Evolutionary conservation across 1,140 invertebrate genomes (phyloP).

Genomic region (Procambarus clarkii): DNA sequence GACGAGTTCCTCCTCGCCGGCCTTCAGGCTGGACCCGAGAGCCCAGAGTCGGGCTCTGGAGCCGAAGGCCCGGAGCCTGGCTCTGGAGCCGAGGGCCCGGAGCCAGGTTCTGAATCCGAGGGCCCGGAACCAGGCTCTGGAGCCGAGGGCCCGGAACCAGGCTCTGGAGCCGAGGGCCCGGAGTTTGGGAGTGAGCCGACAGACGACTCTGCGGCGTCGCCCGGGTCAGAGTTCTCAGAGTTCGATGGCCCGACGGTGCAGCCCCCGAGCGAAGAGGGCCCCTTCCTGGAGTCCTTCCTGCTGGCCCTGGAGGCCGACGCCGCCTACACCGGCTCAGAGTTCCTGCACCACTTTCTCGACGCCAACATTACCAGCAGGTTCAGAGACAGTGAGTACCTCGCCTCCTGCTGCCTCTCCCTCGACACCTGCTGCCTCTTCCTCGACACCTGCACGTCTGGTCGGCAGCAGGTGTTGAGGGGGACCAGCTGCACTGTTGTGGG

Average conservation of each 20-base stretch:
- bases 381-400: slow-evolving; percentile 76
- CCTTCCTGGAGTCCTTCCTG: slow-evolving; percentile 54
- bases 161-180: too few relatives aligned
- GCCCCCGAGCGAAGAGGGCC: not conserved
- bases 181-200: not conserved
- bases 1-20: not conserved
- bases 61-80: too few relatives aligned
- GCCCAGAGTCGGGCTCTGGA: too few relatives aligned
- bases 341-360: slow-evolving; percentile 80
- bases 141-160: too few relatives aligned
- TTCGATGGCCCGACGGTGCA: not conserved
- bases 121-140: too few relatives aligned
- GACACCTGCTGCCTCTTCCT: not conserved
- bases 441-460: too few relatives aligned
- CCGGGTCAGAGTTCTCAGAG: slow-evolving; percentile 13
- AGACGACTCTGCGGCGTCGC: not conserved
- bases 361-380: slow-evolving; percentile 80
- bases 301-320: not conserved
- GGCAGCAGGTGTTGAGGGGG: too few relatives aligned
- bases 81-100: too few relatives aligned
- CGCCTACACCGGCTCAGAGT: slow-evolving; percentile 78
- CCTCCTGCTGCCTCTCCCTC: not conserved
- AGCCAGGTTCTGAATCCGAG: too few relatives aligned
- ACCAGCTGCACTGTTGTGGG: too few relatives aligned
- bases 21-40: too few relatives aligned